Evolutionary conservation across 2,888 invertebrate genomes (phyloP).

Genomic region (Heteromurus nitidus): DNA sequence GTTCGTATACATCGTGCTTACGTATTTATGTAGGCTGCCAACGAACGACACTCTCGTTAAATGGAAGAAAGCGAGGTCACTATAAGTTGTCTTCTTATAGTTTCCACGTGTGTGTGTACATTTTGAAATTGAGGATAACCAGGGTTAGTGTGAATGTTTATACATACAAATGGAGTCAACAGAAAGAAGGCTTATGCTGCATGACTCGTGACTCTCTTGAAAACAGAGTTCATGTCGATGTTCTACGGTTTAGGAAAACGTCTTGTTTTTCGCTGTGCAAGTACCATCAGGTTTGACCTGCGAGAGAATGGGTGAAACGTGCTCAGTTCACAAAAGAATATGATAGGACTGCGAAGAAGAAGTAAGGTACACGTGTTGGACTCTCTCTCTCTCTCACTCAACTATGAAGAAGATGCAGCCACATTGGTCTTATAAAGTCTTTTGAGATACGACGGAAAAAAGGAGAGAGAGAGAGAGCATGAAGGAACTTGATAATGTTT

Average conservation of each 20-base stretch:
- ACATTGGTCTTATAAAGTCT: too few relatives aligned
- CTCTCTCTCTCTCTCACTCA: neutral
- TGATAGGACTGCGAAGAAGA: slow-evolving; percentile 55
- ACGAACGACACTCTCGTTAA: too few relatives aligned
- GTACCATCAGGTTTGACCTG: slow-evolving; percentile 55
- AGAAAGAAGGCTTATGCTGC: neutral
- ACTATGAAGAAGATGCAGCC: neutral
- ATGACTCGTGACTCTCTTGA: neutral
- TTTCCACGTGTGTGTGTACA: too few relatives aligned
- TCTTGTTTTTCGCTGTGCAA: slow-evolving; percentile 28
- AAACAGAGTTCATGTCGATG: slow-evolving; percentile 41
- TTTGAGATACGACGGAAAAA: neutral
- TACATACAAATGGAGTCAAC: too few relatives aligned
- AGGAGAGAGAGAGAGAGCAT: slow-evolving; percentile 5
- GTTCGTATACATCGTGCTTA: too few relatives aligned
- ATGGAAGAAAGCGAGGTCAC: too few relatives aligned
- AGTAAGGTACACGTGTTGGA: neutral
- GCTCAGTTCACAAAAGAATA: slow-evolving; percentile 49
- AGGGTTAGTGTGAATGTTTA: too few relatives aligned
- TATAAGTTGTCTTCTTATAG: too few relatives aligned
- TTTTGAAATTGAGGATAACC: too few relatives aligned
- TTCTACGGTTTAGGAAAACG: slow-evolving; percentile 24
- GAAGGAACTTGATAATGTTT: neutral
- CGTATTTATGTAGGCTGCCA: too few relatives aligned
- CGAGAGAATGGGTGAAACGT: slow-evolving; percentile 67